Percentiles rank a stretch among this genome's conserved stretches.
These are phyloP conservation scores for Drosophila antonietae DNA, from an alignment of 2,888 invertebrate genomes.

Conservation along the genomic window DNA sequence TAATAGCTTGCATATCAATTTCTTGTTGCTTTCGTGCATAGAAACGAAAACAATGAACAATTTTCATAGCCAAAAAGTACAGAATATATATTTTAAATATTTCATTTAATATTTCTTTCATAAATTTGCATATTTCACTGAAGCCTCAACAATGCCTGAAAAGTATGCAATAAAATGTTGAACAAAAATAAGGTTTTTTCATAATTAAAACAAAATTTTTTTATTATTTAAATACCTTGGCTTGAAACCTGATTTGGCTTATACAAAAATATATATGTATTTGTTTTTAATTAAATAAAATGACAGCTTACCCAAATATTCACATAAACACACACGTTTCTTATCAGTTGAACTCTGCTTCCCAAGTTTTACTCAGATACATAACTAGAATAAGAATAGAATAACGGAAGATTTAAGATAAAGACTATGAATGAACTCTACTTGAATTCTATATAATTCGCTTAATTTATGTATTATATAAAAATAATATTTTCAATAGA, in stretches of 20 bases:
- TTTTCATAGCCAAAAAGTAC: neutral
- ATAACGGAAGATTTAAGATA: no score
- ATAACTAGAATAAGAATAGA: neutral
- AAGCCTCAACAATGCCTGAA: neutral
- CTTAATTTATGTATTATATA: neutral
- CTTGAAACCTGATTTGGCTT: neutral
- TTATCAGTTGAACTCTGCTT: neutral
- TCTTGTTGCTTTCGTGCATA: neutral
- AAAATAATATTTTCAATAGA: no score
- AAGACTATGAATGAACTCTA: no score
- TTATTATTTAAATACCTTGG: neutral
- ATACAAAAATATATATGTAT: neutral
- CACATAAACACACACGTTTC: constrained; percentile 4
- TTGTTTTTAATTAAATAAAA: neutral
- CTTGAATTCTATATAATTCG: no score
- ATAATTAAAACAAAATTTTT: neutral
- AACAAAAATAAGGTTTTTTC: neutral
- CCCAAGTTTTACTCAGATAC: neutral
- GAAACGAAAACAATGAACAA: neutral
- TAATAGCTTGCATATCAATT: constrained; percentile 7
- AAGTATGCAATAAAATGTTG: constrained; percentile 11
- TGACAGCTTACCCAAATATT: constrained; percentile 7
- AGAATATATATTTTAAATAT: neutral
- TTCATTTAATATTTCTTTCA: neutral
- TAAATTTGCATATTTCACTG: neutral